Percentiles rank a stretch among this genome's conserved stretches.
Evolutionary conservation across 92 coral and sea anemone species (phyloP).

Genomic region (Pocillopora meandrina): DNA sequence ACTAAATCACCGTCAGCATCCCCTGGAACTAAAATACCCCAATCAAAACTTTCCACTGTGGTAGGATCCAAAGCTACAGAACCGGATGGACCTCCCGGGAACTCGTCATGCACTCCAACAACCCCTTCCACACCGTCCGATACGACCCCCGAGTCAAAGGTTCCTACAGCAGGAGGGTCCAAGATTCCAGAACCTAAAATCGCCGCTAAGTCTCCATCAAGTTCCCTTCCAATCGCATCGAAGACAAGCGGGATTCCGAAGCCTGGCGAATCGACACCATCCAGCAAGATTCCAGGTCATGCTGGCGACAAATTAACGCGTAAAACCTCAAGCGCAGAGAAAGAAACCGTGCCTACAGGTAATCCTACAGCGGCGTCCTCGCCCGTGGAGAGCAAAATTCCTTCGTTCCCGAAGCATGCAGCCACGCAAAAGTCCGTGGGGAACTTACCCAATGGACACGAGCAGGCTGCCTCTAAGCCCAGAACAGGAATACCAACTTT

Average conservation of each 20-base stretch:
- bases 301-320: slow-evolving; percentile 8
- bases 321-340: slow-evolving; percentile 20
- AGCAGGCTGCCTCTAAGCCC: slow-evolving; percentile 1
- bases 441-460: slow-evolving; percentile 5
- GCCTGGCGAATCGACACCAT: slow-evolving; percentile 34
- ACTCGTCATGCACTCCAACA: slow-evolving; percentile 41
- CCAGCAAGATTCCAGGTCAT: slow-evolving; percentile 17
- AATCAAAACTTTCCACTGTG: slow-evolving; percentile 11
- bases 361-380: slow-evolving; percentile 18
- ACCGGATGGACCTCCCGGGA: slow-evolving; percentile 33
- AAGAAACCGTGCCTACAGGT: slow-evolving; percentile 2
- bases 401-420: slow-evolving; percentile 40
- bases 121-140: slow-evolving; percentile 15
- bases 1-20: slow-evolving; percentile 21
- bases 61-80: slow-evolving; percentile 11
- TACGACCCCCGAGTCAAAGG: slow-evolving; percentile 45
- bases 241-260: slow-evolving; percentile 64
- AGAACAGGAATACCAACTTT: slow-evolving; percentile 21
- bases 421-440: slow-evolving; percentile 23
- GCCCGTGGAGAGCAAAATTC: slow-evolving; percentile 45
- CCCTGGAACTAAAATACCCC: slow-evolving; percentile 24
- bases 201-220: slow-evolving; percentile 26
- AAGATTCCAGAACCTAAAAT: slow-evolving; percentile 31
- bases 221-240: slow-evolving; percentile 33
- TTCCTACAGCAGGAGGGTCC: slow-evolving; percentile 48